A percentile compares a stretch with the other conserved stretches of the same genome.
These are phyloP conservation scores for Phrynocephalus forsythii DNA, from an alignment of 2,797 vertebrate genomes.

Conservation along the genomic window DNA sequence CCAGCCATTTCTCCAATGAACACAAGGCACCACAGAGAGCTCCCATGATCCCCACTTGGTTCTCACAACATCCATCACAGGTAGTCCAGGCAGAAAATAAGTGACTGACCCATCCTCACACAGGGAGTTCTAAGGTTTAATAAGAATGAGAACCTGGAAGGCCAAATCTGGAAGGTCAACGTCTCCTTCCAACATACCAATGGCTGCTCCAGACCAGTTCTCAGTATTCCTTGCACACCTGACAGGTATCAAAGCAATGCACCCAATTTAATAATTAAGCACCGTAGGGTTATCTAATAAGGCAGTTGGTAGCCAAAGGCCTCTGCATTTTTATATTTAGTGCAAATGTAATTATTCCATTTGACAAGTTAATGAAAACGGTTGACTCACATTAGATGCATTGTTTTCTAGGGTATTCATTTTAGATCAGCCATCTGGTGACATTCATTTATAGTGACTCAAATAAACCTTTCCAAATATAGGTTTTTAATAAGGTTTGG, in stretches of 20 bases:
- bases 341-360: constrained; percentile 32
- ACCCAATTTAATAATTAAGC: constrained; percentile 24
- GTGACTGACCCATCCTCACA: background rate
- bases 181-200: background rate
- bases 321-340: constrained; percentile 30
- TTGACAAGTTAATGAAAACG: constrained; percentile 47
- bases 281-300: constrained; percentile 1
- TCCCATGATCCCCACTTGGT: background rate
- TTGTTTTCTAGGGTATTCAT: constrained; percentile 31
- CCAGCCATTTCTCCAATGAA: background rate
- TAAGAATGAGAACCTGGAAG: background rate
- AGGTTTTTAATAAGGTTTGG: constrained; percentile 40
- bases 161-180: background rate
- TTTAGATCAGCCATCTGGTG: constrained; percentile 12
- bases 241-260: background rate
- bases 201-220: background rate
- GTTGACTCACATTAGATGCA: constrained; percentile 29
- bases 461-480: constrained; percentile 45
- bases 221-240: background rate
- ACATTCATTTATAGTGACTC: constrained; percentile 42
- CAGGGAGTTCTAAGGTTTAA: background rate
- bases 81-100: background rate
- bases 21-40: too few species aligned
- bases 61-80: background rate
- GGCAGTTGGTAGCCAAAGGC: background rate